Percentiles rank a stretch among this genome's conserved stretches.
Evolutionary conservation across 2,888 invertebrate species (phyloP).

Genomic region (Amphimallon solstitiale): DNA sequence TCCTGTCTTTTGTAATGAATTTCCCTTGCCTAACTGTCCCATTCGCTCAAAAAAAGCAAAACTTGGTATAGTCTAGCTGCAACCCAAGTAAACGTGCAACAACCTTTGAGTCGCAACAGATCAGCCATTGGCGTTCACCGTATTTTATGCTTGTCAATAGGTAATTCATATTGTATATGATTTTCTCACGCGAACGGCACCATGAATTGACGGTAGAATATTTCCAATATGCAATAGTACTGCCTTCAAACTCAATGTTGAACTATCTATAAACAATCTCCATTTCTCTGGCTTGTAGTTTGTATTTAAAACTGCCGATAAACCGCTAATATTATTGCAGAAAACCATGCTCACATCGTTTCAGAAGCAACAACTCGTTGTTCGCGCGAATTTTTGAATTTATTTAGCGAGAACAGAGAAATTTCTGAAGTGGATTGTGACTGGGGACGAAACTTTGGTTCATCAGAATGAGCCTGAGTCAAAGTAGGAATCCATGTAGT

Average conservation of each 20-base stretch:
- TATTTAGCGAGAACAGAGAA: too few relatives aligned
- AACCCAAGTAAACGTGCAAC: not conserved
- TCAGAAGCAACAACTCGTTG: too few relatives aligned
- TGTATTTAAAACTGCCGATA: not conserved
- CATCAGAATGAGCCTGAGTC: too few relatives aligned
- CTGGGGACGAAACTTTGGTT: too few relatives aligned
- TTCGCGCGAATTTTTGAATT: too few relatives aligned
- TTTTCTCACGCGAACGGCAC: conserved; percentile 36
- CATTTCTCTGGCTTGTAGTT: not conserved
- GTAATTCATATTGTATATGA: conserved; percentile 30
- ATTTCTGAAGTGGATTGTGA: too few relatives aligned
- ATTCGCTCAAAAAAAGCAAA: conserved; percentile 41
- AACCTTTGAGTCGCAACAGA: too few relatives aligned
- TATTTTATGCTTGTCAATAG: too few relatives aligned
- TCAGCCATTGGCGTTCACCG: too few relatives aligned
- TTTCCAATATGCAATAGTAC: conserved; percentile 39
- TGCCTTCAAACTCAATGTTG: not conserved
- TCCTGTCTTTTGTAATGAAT: conserved; percentile 4
- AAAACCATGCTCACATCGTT: too few relatives aligned
- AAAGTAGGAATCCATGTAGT: too few relatives aligned
- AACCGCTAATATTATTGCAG: conserved; percentile 17
- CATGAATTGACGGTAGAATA: conserved; percentile 36
- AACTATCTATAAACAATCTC: too few relatives aligned
- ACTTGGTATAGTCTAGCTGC: conserved; percentile 41
- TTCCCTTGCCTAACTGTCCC: conserved; percentile 34